A percentile compares a stretch with the other conserved stretches of the same genome.
Conservation (phyloP, 2,888 invertebrate species). For the Parasteatoda lunata region DNA sequence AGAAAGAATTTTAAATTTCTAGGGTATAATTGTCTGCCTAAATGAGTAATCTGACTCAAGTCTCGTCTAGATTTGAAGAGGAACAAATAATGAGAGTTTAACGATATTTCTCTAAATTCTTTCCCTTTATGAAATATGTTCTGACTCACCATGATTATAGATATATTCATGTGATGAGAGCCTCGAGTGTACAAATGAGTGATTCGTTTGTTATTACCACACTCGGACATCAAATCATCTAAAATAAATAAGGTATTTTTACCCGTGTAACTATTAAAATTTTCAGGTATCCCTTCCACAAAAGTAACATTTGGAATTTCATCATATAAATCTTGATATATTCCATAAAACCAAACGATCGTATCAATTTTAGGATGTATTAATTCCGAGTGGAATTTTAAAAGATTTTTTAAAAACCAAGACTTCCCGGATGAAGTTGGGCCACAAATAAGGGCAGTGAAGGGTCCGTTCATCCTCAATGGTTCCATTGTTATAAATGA, state of each 20-base stretch:
- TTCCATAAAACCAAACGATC: slow-evolving; percentile 9
- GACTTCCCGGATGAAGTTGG: not conserved
- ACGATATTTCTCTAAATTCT: not conserved
- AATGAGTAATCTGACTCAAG: slow-evolving; percentile 4
- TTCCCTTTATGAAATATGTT: slow-evolving; percentile 1
- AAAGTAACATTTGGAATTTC: slow-evolving; percentile 4
- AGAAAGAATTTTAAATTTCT: not conserved
- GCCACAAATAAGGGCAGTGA: not conserved
- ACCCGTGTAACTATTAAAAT: not conserved
- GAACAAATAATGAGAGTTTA: not conserved
- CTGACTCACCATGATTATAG: not conserved
- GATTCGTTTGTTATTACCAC: not conserved
- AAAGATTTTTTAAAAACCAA: not conserved
- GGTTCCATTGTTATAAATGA: not conserved
- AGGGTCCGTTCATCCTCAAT: not conserved
- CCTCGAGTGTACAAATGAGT: not conserved
- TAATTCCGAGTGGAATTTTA: not conserved
- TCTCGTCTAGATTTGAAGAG: not conserved
- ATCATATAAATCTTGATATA: not conserved
- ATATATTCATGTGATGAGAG: not conserved
- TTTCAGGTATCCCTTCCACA: not conserved
- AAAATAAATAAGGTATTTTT: not conserved
- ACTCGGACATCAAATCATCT: slow-evolving; percentile 1
- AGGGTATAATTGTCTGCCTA: slow-evolving; percentile 29
- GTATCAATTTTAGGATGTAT: not conserved